Evolutionary conservation across 1,140 invertebrate species (phyloP).

Genomic region (Atta colombica): DNA sequence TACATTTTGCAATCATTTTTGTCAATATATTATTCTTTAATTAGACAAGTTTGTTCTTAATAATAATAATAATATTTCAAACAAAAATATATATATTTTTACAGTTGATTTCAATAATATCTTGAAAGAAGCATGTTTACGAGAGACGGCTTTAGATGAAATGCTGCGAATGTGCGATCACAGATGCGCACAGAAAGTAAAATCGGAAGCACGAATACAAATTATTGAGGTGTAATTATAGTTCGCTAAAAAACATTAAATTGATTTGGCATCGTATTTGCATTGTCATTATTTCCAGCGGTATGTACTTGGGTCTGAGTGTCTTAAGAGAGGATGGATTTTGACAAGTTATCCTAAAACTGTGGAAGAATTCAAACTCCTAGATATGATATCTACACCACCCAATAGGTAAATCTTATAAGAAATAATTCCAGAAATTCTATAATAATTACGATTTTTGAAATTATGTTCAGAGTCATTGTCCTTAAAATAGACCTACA

Average conservation of each 20-base stretch:
- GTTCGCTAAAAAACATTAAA: neutral
- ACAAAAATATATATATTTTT: constrained; percentile 38
- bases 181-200: constrained; percentile 82
- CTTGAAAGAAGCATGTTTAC: constrained; percentile 84
- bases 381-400: constrained; percentile 88
- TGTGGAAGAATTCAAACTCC: constrained; percentile 87
- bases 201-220: constrained; percentile 85
- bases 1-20: constrained; percentile 74
- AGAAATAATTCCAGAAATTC: neutral
- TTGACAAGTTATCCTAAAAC: constrained; percentile 87
- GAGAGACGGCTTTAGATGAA: constrained; percentile 85
- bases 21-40: neutral
- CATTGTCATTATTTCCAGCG: constrained; percentile 70
- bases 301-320: constrained; percentile 83
- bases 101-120: constrained; percentile 88
- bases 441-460: neutral
- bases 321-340: constrained; percentile 88
- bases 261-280: constrained; percentile 7
- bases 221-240: constrained; percentile 74
- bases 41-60: neutral
- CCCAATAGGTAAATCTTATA: constrained; percentile 87
- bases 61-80: neutral
- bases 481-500: constrained; percentile 65
- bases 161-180: constrained; percentile 83
- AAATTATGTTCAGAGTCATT: constrained; percentile 70